Percentiles rank a stretch among this genome's conserved stretches.
Conservation (phyloP, 2,888 invertebrate species). For the Dorcus parallelipipedus region DNA sequence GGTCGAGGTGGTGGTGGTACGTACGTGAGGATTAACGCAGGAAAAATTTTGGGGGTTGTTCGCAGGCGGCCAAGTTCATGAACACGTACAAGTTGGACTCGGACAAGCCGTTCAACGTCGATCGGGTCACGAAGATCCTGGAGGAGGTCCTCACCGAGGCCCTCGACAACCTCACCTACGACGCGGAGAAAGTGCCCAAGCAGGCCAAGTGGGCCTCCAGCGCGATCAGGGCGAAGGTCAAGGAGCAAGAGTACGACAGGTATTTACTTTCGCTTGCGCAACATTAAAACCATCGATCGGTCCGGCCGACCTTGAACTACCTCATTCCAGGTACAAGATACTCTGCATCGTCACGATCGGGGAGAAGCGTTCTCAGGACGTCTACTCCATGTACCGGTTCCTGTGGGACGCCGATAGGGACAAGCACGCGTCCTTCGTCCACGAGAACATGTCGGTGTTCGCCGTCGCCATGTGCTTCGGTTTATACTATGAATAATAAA, state of each 20-base stretch:
- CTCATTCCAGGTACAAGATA: slow-evolving; percentile 60
- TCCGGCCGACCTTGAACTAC: too few species aligned
- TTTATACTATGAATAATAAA: slow-evolving; percentile 62
- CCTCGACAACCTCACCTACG: slow-evolving; percentile 58
- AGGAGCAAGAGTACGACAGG: slow-evolving; percentile 69
- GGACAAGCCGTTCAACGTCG: slow-evolving; percentile 59
- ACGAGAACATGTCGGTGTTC: slow-evolving; percentile 62
- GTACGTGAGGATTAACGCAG: too few species aligned
- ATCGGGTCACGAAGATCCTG: slow-evolving; percentile 59
- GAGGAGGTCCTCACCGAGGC: slow-evolving; percentile 57
- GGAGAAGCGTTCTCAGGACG: slow-evolving; percentile 64
- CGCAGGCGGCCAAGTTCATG: slow-evolving; percentile 51
- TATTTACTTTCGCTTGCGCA: slow-evolving; percentile 25
- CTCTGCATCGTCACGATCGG: slow-evolving; percentile 63
- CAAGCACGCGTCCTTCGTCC: slow-evolving; percentile 56
- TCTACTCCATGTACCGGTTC: slow-evolving; percentile 60
- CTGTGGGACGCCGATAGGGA: slow-evolving; percentile 68
- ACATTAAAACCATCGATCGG: background rate
- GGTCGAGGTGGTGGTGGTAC: too few species aligned
- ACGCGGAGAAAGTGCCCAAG: slow-evolving; percentile 56
- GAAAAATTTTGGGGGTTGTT: background rate
- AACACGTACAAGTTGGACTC: slow-evolving; percentile 66
- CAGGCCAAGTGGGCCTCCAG: slow-evolving; percentile 57
- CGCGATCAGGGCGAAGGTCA: slow-evolving; percentile 59
- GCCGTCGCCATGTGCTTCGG: slow-evolving; percentile 65